Base-by-base conservation (phyloP, 2,888 invertebrate genomes). In the Drosophila anceps region DNA sequence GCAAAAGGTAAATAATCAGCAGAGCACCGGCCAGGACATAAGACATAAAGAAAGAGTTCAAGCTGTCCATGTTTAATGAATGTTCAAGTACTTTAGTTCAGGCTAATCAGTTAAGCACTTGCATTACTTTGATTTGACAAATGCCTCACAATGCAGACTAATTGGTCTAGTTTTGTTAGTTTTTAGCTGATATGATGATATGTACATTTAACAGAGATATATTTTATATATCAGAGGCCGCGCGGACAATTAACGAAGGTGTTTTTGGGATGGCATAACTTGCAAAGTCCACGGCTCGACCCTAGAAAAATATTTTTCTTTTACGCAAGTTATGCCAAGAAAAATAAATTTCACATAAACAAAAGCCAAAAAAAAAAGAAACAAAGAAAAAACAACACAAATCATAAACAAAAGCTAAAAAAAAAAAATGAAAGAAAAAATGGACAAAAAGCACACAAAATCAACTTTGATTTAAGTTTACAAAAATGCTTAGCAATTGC, bases 401-500 rank as follows among this genome's bases (percentile, higher is more conserved):
- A 73, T 71, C 69, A 82, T 55, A 71, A 79, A 77, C 73, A 76
- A 84, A 74, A 48, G 4, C 7, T 8, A 15, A 46, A 46, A 46
- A 27, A 46, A 46, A 46, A 27, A 46, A 57, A 33, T 24, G 51
- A 54, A 58, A n/a, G n/a, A 12, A 44, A 61, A 71, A 68, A 54
- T 69, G 53, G 24, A 69, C 55, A 73, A 71, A 69, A 72, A 72
- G 37, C 73, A 68, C 59, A 74, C 74, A 77, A 85, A 90, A 88
- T 90, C 86, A 90, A 90, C 90, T 90, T 90, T 87, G 86, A 87
- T 87, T 87, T 87, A 90, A 90, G 86, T 90, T 90, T 88, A 88
- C 85, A 88, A 85, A 87, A 87, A 87, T 88, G 88, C 88, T 90
- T 86, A 90, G 77, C 90, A 88, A 88, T 84, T 84, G 80, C 74